phyloP scores from a whole-genome alignment of 2,113 vertebrate genomes.

The Pungitius pungitius region DNA sequence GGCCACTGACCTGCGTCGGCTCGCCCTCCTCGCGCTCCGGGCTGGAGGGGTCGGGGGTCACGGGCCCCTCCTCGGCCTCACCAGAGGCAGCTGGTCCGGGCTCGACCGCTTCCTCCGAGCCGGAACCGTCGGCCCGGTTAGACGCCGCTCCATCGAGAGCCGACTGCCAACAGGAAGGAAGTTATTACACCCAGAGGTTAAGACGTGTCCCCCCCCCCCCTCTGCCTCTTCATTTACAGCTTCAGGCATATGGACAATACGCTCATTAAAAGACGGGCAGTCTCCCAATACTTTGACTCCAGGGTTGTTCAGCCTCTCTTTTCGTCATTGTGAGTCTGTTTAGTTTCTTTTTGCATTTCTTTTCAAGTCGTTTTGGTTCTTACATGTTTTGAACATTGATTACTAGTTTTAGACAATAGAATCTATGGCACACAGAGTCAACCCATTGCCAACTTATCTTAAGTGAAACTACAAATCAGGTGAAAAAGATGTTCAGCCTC shows the following conservation, averaged over 20 bases:
- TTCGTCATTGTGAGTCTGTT: too few relatives aligned
- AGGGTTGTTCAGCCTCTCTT: neutral
- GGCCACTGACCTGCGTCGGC: slow-evolving; percentile 46
- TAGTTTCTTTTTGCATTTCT: neutral
- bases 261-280: neutral
- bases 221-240: neutral
- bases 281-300: neutral
- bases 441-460: neutral
- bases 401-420: neutral
- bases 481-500: neutral
- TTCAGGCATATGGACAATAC: neutral
- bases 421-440: neutral
- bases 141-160: neutral
- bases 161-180: neutral
- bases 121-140: slow-evolving; percentile 2
- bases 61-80: neutral
- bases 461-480: neutral
- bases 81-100: neutral
- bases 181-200: neutral
- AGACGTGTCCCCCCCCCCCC: neutral
- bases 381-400: neutral
- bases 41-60: neutral
- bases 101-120: slow-evolving; percentile 14
- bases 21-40: neutral
- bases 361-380: neutral